Conservation (phyloP, 2,113 vertebrate genomes). For the Melospiza georgiana region DNA sequence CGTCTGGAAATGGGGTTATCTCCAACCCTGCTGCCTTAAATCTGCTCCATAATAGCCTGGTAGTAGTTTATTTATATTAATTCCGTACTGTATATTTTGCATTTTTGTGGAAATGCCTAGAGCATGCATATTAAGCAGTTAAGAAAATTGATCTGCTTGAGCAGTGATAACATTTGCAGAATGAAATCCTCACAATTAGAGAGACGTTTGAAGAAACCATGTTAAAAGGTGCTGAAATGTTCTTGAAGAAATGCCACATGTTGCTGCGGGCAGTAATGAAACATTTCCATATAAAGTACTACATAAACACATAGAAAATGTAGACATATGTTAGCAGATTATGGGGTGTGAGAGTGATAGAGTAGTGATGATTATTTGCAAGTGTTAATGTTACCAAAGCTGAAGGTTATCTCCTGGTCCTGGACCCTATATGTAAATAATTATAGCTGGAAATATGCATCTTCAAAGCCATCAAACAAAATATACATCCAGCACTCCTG, state of each 20-base stretch:
- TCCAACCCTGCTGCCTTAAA: not conserved
- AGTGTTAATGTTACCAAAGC: slow-evolving; percentile 47
- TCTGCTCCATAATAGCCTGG: slow-evolving; percentile 22
- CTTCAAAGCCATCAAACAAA: not conserved
- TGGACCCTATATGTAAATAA: slow-evolving; percentile 25
- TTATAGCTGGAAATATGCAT: not conserved
- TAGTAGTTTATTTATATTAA: slow-evolving; percentile 50
- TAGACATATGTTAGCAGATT: slow-evolving; percentile 62
- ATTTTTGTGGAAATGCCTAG: slow-evolving; percentile 48
- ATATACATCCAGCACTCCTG: not conserved
- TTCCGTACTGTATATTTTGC: slow-evolving; percentile 35
- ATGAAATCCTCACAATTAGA: slow-evolving; percentile 54
- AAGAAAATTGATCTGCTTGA: slow-evolving; percentile 61
- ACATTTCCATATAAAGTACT: slow-evolving; percentile 66
- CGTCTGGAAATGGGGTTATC: not conserved
- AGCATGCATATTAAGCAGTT: slow-evolving; percentile 58
- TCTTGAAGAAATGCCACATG: slow-evolving; percentile 65
- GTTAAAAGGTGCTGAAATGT: slow-evolving; percentile 65
- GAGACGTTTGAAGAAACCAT: slow-evolving; percentile 52
- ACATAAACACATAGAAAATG: slow-evolving; percentile 53
- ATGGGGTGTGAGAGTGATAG: slow-evolving; percentile 57
- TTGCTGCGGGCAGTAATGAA: slow-evolving; percentile 65
- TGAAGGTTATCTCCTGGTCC: slow-evolving; percentile 52
- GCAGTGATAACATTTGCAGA: slow-evolving; percentile 64
- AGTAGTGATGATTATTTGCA: slow-evolving; percentile 57